Percentiles rank a stretch among this genome's conserved stretches.
These are phyloP conservation scores for Nothoprocta pentlandii DNA, from an alignment of 2,113 vertebrate species.

Conservation along the genomic window DNA sequence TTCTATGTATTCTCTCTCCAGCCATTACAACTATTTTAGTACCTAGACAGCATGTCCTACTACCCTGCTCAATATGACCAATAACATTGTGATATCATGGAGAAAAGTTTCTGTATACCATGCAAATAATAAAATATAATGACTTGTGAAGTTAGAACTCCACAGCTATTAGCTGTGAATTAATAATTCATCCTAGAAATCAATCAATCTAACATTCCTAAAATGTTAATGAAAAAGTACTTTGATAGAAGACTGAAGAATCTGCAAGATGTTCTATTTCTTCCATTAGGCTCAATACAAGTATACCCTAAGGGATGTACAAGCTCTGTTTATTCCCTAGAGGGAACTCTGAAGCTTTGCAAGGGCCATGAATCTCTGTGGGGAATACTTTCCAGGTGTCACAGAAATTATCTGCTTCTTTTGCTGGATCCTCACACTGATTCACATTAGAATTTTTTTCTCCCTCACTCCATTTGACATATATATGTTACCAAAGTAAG, in stretches of 20 bases:
- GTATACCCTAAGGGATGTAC: not conserved
- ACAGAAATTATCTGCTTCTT: not conserved
- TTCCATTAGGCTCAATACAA: not conserved
- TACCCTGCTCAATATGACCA: not conserved
- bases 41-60: not conserved
- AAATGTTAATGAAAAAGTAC: not conserved
- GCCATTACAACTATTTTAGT: not conserved
- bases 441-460: not conserved
- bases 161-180: not conserved
- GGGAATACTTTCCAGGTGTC: not conserved
- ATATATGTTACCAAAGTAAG: not conserved
- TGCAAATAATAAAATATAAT: not conserved
- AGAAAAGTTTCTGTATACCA: not conserved
- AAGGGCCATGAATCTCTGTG: not conserved
- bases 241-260: not conserved
- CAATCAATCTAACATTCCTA: not conserved
- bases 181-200: not conserved
- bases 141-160: not conserved
- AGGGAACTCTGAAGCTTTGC: not conserved
- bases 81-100: not conserved
- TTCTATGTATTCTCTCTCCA: not conserved
- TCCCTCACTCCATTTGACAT: not conserved
- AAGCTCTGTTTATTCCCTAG: not conserved
- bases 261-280: not conserved
- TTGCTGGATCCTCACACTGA: not conserved